phyloP scores from a whole-genome alignment of 2,113 vertebrate genomes.

The Dromiciops gliroides region DNA sequence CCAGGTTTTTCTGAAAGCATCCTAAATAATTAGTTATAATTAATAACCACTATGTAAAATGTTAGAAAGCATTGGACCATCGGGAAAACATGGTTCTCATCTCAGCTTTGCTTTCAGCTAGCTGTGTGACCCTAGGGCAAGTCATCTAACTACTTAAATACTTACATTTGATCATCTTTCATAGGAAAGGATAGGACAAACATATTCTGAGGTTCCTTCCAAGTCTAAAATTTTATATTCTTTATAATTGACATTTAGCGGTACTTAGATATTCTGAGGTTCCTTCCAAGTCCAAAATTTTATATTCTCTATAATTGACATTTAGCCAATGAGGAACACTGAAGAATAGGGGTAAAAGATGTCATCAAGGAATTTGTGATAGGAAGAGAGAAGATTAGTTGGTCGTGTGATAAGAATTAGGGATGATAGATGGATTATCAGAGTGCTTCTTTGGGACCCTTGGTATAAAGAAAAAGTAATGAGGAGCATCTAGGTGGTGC shows the following conservation, averaged over 20 bases:
- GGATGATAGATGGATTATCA: background rate
- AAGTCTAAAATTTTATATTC: background rate
- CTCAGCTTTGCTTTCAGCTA: too few relatives aligned
- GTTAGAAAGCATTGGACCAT: too few relatives aligned
- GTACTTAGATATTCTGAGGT: background rate
- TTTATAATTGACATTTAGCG: too few relatives aligned
- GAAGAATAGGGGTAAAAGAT: background rate
- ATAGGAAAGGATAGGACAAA: background rate
- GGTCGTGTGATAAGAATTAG: background rate
- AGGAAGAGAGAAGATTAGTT: background rate
- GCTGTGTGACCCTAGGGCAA: too few relatives aligned
- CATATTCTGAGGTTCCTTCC: background rate
- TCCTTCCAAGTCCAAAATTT: background rate
- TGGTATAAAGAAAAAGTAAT: background rate
- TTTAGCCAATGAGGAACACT: background rate
- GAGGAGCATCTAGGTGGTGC: too few relatives aligned
- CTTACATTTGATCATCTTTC: background rate
- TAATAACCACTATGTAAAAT: background rate
- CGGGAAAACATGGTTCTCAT: too few relatives aligned
- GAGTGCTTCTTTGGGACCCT: background rate
- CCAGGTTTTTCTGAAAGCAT: background rate
- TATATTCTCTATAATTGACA: background rate
- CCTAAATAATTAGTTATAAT: background rate
- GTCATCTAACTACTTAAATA: too few relatives aligned
- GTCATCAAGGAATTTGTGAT: background rate